A percentile compares a stretch with the other conserved stretches of the same genome.
These are phyloP conservation scores for Clarias laeviceps DNA, from an alignment of 2,797 vertebrate genomes.

Conservation along the genomic window DNA sequence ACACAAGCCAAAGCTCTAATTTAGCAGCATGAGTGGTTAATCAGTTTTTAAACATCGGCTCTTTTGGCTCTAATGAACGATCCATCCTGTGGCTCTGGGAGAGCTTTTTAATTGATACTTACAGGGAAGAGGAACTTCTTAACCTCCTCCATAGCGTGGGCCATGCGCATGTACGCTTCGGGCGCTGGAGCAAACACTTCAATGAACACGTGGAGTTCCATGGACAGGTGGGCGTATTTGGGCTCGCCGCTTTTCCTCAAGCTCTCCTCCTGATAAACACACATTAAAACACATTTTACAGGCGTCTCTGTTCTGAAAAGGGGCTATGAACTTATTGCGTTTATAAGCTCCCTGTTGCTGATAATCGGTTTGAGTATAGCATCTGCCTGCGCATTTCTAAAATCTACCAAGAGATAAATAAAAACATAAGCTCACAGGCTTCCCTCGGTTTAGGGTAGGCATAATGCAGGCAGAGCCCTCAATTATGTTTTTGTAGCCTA, in stretches of 20 bases:
- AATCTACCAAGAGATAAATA: constrained; percentile 1
- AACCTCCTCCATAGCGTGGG: constrained; percentile 96
- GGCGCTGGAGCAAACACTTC: constrained; percentile 95
- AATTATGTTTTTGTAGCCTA: neutral
- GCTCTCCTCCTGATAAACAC: constrained; percentile 84
- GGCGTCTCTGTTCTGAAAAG: neutral
- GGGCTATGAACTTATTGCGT: too few relatives aligned
- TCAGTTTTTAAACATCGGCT: constrained; percentile 44
- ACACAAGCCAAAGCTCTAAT: constrained; percentile 19
- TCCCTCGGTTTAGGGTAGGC: neutral
- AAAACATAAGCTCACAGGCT: constrained; percentile 5
- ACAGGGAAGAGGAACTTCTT: constrained; percentile 98
- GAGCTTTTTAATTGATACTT: constrained; percentile 57
- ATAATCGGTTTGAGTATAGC: too few relatives aligned
- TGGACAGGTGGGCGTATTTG: constrained; percentile 92
- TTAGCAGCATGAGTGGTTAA: constrained; percentile 37
- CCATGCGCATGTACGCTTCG: constrained; percentile 95
- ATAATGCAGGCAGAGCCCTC: neutral
- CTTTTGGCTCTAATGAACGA: constrained; percentile 33
- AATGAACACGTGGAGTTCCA: constrained; percentile 96
- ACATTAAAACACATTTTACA: constrained; percentile 22
- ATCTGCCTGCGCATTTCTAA: constrained; percentile 18
- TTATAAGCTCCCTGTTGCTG: too few relatives aligned
- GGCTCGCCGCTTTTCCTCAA: constrained; percentile 91
- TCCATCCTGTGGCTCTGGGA: neutral